Percentiles rank a stretch among this genome's conserved stretches.
Conservation (phyloP, 2,113 vertebrate species). For the Pycnonotus jocosus region DNA sequence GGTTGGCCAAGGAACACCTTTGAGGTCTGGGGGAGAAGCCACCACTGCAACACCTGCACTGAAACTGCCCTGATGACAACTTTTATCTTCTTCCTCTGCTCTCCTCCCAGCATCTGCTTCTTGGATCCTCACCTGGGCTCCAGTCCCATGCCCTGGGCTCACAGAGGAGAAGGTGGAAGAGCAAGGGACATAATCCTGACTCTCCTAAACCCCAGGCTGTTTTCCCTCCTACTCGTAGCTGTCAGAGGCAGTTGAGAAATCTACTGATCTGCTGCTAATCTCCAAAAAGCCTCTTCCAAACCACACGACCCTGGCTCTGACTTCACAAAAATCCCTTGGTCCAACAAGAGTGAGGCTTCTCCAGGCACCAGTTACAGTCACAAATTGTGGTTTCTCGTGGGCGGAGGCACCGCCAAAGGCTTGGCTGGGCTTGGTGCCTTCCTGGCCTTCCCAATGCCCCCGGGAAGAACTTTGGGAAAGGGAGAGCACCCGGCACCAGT, state of each 20-base stretch:
- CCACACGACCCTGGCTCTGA: background rate
- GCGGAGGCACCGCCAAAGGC: background rate
- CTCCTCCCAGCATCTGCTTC: rapidly evolving
- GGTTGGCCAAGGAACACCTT: background rate
- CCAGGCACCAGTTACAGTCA: background rate
- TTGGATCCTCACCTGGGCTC: background rate
- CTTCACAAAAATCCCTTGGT: conserved; percentile 7
- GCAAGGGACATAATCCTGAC: background rate
- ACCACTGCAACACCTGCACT: background rate
- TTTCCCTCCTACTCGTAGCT: background rate
- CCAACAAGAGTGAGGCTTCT: background rate
- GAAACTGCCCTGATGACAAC: rapidly evolving
- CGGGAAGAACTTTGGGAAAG: background rate
- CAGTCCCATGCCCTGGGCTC: background rate
- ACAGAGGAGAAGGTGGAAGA: background rate
- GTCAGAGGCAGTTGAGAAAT: background rate
- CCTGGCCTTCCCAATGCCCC: background rate
- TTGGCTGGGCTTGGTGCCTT: background rate
- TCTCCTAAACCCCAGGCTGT: background rate
- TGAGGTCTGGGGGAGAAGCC: background rate
- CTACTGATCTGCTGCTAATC: conserved; percentile 40
- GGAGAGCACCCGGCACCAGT: background rate
- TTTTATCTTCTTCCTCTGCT: background rate
- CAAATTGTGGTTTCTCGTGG: conserved; percentile 5
- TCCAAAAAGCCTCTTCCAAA: background rate